Evolutionary conservation across 2,797 vertebrate species (phyloP).

Genomic region (Anomalospiza imberbis): DNA sequence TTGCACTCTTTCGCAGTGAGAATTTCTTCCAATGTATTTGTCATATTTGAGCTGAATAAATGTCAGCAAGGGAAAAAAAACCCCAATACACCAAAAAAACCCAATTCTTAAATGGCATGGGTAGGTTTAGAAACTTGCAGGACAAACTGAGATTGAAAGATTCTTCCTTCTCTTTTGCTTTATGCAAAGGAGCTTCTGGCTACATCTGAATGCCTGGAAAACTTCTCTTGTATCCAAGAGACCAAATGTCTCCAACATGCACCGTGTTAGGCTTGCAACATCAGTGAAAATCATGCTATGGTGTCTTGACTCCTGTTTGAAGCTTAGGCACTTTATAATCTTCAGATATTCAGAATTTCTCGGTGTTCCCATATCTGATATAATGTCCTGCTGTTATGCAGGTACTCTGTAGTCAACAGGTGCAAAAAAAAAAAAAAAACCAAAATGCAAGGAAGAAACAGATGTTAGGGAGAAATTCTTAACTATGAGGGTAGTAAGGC

Average conservation of each 20-base stretch:
- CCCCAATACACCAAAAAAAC: rapidly evolving
- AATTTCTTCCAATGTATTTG: neutral
- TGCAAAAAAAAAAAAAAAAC: neutral
- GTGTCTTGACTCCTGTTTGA: neutral
- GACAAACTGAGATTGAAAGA: neutral
- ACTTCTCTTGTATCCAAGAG: neutral
- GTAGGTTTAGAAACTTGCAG: neutral
- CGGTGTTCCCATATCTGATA: neutral
- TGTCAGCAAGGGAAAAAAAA: neutral
- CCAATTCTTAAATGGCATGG: neutral
- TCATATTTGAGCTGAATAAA: neutral
- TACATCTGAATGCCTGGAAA: neutral
- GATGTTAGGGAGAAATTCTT: neutral
- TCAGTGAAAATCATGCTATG: rapidly evolving
- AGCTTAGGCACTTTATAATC: neutral
- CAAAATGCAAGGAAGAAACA: neutral
- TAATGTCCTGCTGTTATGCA: neutral
- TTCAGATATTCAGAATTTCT: neutral
- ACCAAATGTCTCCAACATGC: neutral
- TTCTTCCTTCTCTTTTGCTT: neutral
- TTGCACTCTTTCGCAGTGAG: neutral
- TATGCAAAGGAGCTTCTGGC: neutral
- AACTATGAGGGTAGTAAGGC: neutral
- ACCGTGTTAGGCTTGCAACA: neutral
- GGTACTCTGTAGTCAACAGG: neutral